A percentile compares a stretch with the other conserved stretches of the same genome.
phyloP scores from a whole-genome alignment of 2,797 vertebrate genomes.

The Cossypha polioptera region DNA sequence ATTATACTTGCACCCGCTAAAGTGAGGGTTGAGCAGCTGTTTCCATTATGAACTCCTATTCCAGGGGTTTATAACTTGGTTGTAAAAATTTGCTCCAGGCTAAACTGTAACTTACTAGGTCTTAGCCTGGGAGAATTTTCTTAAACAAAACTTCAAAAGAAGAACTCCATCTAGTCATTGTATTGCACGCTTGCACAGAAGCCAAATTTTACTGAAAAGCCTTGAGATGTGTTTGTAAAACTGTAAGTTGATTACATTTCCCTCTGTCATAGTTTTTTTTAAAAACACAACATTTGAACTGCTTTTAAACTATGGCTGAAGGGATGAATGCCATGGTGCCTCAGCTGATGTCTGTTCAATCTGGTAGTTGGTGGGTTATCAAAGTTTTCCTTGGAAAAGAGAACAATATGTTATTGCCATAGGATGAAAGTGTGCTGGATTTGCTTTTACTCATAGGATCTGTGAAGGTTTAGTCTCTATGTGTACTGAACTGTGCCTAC shows the following conservation, averaged over 20 bases:
- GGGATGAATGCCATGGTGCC: background rate
- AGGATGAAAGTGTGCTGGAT: background rate
- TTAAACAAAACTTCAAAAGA: constrained; percentile 64
- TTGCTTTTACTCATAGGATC: background rate
- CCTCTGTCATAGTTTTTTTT: background rate
- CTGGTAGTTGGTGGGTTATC: background rate
- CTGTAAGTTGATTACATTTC: constrained; percentile 22
- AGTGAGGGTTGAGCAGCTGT: constrained; percentile 78
- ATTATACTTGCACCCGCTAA: constrained; percentile 69
- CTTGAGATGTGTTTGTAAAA: constrained; percentile 25
- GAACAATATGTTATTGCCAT: background rate
- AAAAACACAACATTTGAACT: background rate
- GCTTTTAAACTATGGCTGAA: background rate
- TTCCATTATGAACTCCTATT: constrained; percentile 80
- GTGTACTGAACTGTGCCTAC: background rate
- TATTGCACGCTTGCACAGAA: constrained; percentile 23
- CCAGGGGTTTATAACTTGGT: constrained; percentile 79
- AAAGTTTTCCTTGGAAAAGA: background rate
- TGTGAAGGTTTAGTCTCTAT: background rate
- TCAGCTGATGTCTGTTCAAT: background rate
- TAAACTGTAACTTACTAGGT: constrained; percentile 68
- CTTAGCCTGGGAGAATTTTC: constrained; percentile 76
- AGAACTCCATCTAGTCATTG: constrained; percentile 59
- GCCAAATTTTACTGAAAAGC: constrained; percentile 36
- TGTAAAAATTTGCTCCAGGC: constrained; percentile 77